phyloP scores from a whole-genome alignment of 1,140 invertebrate species.

The Drosophila hydei region DNA sequence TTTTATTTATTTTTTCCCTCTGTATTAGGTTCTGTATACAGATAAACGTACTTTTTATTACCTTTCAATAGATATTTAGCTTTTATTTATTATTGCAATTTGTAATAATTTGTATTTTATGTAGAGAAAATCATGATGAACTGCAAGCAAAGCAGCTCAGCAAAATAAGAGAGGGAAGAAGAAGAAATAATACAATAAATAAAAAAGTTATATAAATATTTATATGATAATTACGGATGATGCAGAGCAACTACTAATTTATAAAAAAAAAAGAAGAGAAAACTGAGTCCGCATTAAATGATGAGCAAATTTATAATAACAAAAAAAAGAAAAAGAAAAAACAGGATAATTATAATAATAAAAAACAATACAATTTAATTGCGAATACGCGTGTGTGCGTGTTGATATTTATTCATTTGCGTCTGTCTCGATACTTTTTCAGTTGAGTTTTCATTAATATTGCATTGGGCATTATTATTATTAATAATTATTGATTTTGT shows the following conservation, averaged over 20 bases:
- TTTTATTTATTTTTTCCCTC: too few species aligned
- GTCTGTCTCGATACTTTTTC: slow-evolving; percentile 66
- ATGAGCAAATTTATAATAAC: slow-evolving; percentile 52
- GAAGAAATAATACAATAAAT: slow-evolving; percentile 15
- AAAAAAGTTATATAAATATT: slow-evolving; percentile 64
- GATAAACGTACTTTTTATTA: too few species aligned
- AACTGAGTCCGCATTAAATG: slow-evolving; percentile 36
- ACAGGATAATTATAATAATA: slow-evolving; percentile 24
- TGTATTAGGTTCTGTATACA: too few species aligned
- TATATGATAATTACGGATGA: slow-evolving; percentile 77
- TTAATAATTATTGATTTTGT: slow-evolving; percentile 71
- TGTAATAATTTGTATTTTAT: slow-evolving; percentile 40
- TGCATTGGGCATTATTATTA: slow-evolving; percentile 74
- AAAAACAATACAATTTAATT: slow-evolving; percentile 61
- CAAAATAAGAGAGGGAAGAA: slow-evolving; percentile 24
- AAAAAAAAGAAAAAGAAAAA: slow-evolving; percentile 63
- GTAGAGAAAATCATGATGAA: slow-evolving; percentile 43
- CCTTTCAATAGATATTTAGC: slow-evolving; percentile 3
- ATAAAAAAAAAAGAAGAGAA: slow-evolving; percentile 51
- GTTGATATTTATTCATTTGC: slow-evolving; percentile 55
- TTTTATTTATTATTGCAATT: slow-evolving; percentile 16
- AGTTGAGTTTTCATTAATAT: slow-evolving; percentile 78
- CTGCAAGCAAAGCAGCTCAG: slow-evolving; percentile 52
- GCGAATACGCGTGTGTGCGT: slow-evolving; percentile 46
- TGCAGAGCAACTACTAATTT: slow-evolving; percentile 77